Evolutionary conservation across 1,140 invertebrate species (phyloP).

Genomic region (Armadillidium nasatum): DNA sequence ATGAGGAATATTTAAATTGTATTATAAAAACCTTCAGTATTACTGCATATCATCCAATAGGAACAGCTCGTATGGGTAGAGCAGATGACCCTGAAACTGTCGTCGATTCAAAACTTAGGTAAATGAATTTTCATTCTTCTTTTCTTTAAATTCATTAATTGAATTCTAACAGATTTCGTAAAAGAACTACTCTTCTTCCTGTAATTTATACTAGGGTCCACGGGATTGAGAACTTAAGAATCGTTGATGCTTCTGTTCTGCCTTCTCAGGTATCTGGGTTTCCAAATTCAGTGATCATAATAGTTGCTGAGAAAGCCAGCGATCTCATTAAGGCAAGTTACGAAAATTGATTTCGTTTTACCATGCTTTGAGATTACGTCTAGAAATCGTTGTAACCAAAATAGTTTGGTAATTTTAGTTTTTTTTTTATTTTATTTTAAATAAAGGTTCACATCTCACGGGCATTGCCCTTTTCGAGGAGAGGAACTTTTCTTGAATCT

Average conservation of each 20-base stretch:
- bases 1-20: constrained; percentile 59
- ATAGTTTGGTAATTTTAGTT: no score
- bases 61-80: constrained; percentile 61
- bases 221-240: constrained; percentile 58
- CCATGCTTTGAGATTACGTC: no score
- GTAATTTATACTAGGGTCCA: constrained; percentile 57
- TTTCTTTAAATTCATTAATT: background rate
- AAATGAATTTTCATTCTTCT: background rate
- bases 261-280: constrained; percentile 63
- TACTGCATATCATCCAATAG: constrained; percentile 63
- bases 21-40: constrained; percentile 59
- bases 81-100: constrained; percentile 50
- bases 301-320: constrained; percentile 61
- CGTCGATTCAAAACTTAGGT: constrained; percentile 59
- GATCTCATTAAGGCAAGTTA: constrained; percentile 53
- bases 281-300: constrained; percentile 63
- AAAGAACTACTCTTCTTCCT: constrained; percentile 29
- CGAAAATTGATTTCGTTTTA: no score
- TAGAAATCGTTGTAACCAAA: no score
- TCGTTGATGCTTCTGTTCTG: constrained; percentile 67
- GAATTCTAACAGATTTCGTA: background rate
- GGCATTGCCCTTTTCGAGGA: no score
- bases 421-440: no score
- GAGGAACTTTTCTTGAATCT: no score
- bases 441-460: no score